Evolutionary conservation across 2,113 vertebrate genomes (phyloP).

Genomic region (Cygnus atratus): DNA sequence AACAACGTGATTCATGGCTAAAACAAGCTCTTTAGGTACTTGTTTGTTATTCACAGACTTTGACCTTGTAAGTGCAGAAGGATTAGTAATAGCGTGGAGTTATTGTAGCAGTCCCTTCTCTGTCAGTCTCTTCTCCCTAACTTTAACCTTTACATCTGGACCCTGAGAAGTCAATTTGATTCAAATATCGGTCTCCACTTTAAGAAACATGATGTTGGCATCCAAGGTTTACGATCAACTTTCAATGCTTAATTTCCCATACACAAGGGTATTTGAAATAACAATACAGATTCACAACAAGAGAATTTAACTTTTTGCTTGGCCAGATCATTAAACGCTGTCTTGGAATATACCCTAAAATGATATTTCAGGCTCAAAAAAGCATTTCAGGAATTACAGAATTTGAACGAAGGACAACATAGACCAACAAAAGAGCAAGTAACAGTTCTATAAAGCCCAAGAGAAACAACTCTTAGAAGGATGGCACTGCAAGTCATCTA

Average conservation of each 20-base stretch:
- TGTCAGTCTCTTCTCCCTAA: not conserved
- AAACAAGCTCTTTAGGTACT: not conserved
- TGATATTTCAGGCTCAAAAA: not conserved
- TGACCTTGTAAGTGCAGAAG: not conserved
- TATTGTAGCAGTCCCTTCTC: not conserved
- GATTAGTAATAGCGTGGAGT: too few relatives aligned
- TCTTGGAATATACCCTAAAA: not conserved
- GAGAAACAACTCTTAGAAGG: not conserved
- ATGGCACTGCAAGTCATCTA: accelerated
- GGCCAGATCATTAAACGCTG: not conserved
- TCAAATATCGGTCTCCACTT: not conserved
- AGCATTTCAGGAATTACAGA: not conserved
- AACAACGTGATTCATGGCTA: not conserved
- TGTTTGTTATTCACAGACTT: not conserved
- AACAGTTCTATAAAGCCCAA: not conserved
- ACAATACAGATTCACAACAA: not conserved
- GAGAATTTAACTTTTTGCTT: not conserved
- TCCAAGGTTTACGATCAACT: not conserved
- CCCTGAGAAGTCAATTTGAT: accelerated
- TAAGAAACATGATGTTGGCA: accelerated
- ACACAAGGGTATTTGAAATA: not conserved
- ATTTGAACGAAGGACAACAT: not conserved
- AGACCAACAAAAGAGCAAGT: not conserved
- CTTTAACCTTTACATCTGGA: not conserved
- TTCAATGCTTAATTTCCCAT: not conserved